A percentile compares a stretch with the other conserved stretches of the same genome.
These are phyloP conservation scores for Pararge aegeria DNA, from an alignment of 1,140 invertebrate genomes.

Conservation along the genomic window DNA sequence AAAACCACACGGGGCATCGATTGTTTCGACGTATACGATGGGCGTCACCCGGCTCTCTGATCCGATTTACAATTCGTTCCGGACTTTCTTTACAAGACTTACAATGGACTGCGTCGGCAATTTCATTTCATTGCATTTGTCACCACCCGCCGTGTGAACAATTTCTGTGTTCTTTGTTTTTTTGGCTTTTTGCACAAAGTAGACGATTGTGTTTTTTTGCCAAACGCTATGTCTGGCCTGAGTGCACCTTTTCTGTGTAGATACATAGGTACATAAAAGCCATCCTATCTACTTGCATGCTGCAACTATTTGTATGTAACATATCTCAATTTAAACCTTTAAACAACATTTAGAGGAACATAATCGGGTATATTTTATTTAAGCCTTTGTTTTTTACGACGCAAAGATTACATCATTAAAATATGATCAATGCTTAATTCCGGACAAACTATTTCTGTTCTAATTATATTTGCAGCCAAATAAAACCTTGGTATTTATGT, in stretches of 20 bases:
- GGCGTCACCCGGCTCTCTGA: conserved; percentile 59
- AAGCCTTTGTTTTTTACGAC: no score
- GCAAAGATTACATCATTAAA: no score
- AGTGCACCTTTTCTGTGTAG: neutral
- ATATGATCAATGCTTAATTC: no score
- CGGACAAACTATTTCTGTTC: no score
- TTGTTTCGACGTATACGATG: conserved; percentile 68
- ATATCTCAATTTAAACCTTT: no score
- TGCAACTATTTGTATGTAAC: no score
- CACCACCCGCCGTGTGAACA: conserved; percentile 52
- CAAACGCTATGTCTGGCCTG: neutral
- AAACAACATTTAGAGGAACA: no score
- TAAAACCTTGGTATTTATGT: no score
- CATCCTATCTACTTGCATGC: no score
- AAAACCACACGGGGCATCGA: conserved; percentile 34
- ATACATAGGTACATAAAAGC: neutral
- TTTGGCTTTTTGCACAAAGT: conserved; percentile 23
- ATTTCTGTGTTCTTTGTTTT: conserved; percentile 25
- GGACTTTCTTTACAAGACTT: conserved; percentile 59
- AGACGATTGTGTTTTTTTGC: conserved; percentile 18
- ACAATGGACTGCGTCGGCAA: conserved; percentile 48
- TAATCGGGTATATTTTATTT: no score
- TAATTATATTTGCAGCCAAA: no score
- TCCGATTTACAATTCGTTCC: conserved; percentile 75
- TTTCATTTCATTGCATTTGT: conserved; percentile 45